Conservation (phyloP, 2,888 invertebrate genomes). For the Hetaerina titia region DNA sequence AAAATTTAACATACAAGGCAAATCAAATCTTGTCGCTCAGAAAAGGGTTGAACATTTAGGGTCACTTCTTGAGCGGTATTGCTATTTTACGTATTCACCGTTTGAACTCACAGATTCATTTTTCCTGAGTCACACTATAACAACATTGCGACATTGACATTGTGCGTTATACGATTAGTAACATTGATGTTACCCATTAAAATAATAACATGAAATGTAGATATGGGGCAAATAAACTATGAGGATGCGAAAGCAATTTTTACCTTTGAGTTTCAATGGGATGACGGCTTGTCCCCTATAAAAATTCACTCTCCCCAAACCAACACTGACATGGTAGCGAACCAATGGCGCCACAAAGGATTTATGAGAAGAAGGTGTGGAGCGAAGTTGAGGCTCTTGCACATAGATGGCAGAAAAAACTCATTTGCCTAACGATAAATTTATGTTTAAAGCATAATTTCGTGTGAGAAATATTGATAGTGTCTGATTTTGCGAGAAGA, state of each 20-base stretch:
- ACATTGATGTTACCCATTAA: background rate
- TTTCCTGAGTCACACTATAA: slow-evolving; percentile 61
- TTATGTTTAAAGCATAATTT: background rate
- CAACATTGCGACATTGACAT: slow-evolving; percentile 66
- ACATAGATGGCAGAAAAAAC: slow-evolving; percentile 59
- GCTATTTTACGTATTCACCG: background rate
- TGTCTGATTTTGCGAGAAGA: too few species aligned
- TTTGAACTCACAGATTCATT: background rate
- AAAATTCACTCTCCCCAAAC: slow-evolving; percentile 82
- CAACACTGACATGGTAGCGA: slow-evolving; percentile 89
- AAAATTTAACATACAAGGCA: background rate
- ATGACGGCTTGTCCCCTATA: slow-evolving; percentile 73
- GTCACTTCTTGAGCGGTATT: background rate
- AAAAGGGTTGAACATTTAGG: background rate
- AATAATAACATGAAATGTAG: background rate
- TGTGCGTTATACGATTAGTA: slow-evolving; percentile 41
- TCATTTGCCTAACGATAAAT: slow-evolving; percentile 58
- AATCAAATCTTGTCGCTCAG: background rate
- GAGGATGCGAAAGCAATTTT: background rate
- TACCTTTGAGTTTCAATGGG: slow-evolving; percentile 73
- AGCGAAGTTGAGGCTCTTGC: slow-evolving; percentile 28
- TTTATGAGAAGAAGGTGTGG: slow-evolving; percentile 48
- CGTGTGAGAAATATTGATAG: background rate
- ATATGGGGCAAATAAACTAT: background rate
- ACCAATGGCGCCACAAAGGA: slow-evolving; percentile 67